Percentiles rank a stretch among this genome's conserved stretches.
phyloP scores from a whole-genome alignment of 2,797 vertebrate species.

The Rhynchotus rufescens region DNA sequence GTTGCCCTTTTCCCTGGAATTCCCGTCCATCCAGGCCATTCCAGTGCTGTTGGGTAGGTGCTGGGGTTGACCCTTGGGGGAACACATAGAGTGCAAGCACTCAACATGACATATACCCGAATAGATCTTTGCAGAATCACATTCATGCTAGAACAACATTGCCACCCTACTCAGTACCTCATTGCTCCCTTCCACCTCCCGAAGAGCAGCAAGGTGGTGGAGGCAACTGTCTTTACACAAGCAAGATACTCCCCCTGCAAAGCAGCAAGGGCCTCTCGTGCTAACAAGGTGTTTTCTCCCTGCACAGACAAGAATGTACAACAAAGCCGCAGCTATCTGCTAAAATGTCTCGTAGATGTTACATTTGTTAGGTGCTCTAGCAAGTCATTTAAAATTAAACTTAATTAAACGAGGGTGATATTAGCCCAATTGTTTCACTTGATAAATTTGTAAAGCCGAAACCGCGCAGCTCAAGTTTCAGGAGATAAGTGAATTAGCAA shows the following conservation, averaged over 20 bases:
- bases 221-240: not conserved
- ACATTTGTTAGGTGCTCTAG: constrained; percentile 39
- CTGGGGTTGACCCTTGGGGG: not conserved
- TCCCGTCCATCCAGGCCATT: not conserved
- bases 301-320: not conserved
- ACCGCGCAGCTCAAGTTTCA: not conserved
- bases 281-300: constrained; percentile 51
- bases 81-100: not conserved
- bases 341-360: constrained; percentile 38
- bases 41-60: not conserved
- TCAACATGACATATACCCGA: not conserved
- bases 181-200: not conserved
- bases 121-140: not conserved
- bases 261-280: constrained; percentile 45
- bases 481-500: constrained; percentile 30
- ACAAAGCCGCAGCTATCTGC: constrained; percentile 44
- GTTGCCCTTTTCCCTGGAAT: no score
- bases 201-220: not conserved
- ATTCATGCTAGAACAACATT: not conserved
- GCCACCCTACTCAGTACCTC: not conserved
- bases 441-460: constrained; percentile 42
- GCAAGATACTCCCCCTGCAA: constrained; percentile 55
- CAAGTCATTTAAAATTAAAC: constrained; percentile 51
- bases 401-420: constrained; percentile 52
- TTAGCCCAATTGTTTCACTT: constrained; percentile 50